Base-by-base conservation (phyloP, 2,113 vertebrate genomes). In the Chlamydotis undulata region DNA sequence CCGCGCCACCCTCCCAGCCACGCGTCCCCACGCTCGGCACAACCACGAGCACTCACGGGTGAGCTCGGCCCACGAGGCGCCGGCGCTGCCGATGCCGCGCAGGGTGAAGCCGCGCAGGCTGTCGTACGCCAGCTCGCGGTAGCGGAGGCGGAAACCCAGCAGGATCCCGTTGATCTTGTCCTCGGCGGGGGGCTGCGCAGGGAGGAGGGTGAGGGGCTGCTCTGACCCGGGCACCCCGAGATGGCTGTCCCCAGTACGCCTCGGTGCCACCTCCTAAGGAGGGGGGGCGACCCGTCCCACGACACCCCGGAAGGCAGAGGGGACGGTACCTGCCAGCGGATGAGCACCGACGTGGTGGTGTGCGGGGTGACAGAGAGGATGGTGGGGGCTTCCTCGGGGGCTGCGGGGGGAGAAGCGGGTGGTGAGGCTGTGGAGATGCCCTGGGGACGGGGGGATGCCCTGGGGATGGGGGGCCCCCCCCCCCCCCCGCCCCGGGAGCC, bases 131-230 rank as follows among this genome's bases (percentile, higher is more conserved):
- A 99, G 98, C 96, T 99, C 99, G 1, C 99, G 98, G 93, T 99
- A 99, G 4, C 98, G 99, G 65, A 99, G 98, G 29, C 98, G 98
- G 95, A 99, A 99, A 5, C 99, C 99, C 94, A 99, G 97, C 39
- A 99, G 98, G 97, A 99, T 99, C 31, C 99, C 99, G 0, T 99
- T 99, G 95, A 99, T 98, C 96, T 98, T 99, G 97, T 99, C 99
- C 95, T 99, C 99, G 0, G 98, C 79, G 0, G 99, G 99, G 2
- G 98, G 98, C 99, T 99, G 89, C 6, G 4, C 0, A 29, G 31
- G 47, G 9, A 37, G 31, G 15, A 26, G 35, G 24, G 15, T 7
- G 64, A 59, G 76, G 6, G 33, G 53, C 37, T 60, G 28, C 75
- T 47, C 53, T 15, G 37, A 25, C 1, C 67, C 11, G 0, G 53